Evolutionary conservation across 2,888 invertebrate genomes (phyloP).

Genomic region (Schizaphis graminum): DNA sequence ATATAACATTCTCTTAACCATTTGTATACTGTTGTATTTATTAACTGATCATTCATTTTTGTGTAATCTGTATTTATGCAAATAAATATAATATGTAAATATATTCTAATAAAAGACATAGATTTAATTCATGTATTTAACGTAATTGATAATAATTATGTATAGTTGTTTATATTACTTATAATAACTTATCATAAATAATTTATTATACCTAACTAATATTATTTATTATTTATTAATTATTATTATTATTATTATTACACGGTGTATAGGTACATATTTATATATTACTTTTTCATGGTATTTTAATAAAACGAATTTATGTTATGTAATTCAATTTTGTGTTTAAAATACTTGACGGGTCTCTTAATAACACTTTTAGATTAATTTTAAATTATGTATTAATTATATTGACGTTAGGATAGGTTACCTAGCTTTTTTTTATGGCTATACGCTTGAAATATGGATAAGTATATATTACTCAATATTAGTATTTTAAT

Average conservation of each 20-base stretch:
- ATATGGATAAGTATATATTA: not conserved
- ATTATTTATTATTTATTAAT: too few species aligned
- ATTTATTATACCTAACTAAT: too few species aligned
- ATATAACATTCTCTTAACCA: not conserved
- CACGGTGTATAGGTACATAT: too few species aligned
- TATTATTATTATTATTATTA: too few species aligned
- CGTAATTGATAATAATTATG: too few species aligned
- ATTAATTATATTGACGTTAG: too few species aligned
- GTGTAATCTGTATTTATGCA: not conserved
- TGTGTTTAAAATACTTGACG: not conserved
- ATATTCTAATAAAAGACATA: not conserved
- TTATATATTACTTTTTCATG: not conserved
- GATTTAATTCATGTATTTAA: too few species aligned
- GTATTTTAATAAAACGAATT: not conserved
- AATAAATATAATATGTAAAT: not conserved
- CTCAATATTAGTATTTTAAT: not conserved
- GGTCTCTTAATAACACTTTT: not conserved
- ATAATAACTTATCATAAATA: not conserved
- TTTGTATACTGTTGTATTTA: not conserved
- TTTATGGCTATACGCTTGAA: not conserved
- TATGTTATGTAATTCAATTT: not conserved
- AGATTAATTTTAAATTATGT: not conserved
- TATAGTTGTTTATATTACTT: too few species aligned
- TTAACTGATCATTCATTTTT: not conserved
- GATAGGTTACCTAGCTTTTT: not conserved